Conservation (phyloP, 2,888 invertebrate species). For the Drosophila cracens region DNA sequence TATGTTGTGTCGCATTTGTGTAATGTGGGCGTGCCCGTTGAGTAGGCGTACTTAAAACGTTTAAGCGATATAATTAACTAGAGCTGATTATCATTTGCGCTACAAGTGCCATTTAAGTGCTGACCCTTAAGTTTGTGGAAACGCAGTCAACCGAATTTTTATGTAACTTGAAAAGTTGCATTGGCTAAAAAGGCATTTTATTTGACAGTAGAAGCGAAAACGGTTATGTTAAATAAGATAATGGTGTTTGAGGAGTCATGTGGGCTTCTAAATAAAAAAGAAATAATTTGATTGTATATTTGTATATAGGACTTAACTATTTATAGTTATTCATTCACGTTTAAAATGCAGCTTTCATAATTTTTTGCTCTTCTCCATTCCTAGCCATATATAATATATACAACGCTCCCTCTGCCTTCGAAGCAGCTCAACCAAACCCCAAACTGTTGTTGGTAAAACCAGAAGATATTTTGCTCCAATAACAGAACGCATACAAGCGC, state of each 20-base stretch:
- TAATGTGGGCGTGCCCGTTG: conserved; percentile 20
- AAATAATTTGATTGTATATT: not conserved
- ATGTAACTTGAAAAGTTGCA: not conserved
- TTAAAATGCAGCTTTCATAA: not conserved
- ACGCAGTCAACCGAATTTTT: not conserved
- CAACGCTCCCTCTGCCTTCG: conserved; percentile 1
- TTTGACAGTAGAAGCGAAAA: not conserved
- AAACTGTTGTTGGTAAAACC: conserved; percentile 57
- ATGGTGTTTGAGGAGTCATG: not conserved
- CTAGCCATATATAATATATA: not conserved
- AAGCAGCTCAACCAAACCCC: conserved; percentile 37
- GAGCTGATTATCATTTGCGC: conserved; percentile 34
- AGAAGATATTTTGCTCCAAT: conserved; percentile 63
- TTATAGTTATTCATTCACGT: conserved; percentile 20
- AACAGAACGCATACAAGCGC: conserved; percentile 23
- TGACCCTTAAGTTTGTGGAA: not conserved
- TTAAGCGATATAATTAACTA: conserved; percentile 64
- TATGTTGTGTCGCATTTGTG: conserved; percentile 43
- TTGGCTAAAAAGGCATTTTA: not conserved
- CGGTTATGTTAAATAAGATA: not conserved
- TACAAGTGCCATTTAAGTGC: conserved; percentile 9
- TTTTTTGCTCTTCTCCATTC: not conserved
- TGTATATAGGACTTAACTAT: not conserved
- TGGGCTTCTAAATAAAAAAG: not conserved
- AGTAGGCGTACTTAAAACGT: conserved; percentile 22